Evolutionary conservation across 2,888 invertebrate species (phyloP).

Genomic region (Spisula solida): DNA sequence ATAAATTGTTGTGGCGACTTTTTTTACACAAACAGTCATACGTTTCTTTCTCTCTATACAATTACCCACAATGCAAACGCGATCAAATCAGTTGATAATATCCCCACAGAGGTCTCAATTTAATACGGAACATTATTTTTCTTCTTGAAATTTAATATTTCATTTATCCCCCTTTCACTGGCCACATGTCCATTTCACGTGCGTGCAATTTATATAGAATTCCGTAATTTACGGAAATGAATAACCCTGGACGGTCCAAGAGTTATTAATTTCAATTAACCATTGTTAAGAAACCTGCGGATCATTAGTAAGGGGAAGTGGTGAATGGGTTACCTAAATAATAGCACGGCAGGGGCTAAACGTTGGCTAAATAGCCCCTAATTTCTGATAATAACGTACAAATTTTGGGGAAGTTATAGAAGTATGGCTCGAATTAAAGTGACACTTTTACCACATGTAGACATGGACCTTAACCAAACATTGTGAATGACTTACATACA

Average conservation of each 20-base stretch:
- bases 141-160: constrained; percentile 21
- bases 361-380: constrained; percentile 40
- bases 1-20: background rate
- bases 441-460: constrained; percentile 47
- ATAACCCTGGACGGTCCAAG: constrained; percentile 45
- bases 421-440: constrained; percentile 35
- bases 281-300: constrained; percentile 36
- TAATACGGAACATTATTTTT: constrained; percentile 11
- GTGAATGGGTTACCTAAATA: constrained; percentile 41
- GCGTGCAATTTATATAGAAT: background rate
- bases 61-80: background rate
- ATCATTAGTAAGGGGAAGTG: constrained; percentile 28
- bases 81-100: background rate
- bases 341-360: constrained; percentile 37
- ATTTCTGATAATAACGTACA: constrained; percentile 39
- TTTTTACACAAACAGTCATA: constrained; percentile 1
- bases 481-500: background rate
- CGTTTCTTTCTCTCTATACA: background rate
- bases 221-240: constrained; percentile 48
- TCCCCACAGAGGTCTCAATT: background rate
- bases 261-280: constrained; percentile 61
- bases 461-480: background rate
- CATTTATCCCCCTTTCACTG: constrained; percentile 5
- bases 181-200: constrained; percentile 36
- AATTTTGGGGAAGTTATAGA: constrained; percentile 26